Percentiles rank a stretch among this genome's conserved stretches.
phyloP scores from a whole-genome alignment of 2,113 vertebrate species.

The Narcine bancroftii region DNA sequence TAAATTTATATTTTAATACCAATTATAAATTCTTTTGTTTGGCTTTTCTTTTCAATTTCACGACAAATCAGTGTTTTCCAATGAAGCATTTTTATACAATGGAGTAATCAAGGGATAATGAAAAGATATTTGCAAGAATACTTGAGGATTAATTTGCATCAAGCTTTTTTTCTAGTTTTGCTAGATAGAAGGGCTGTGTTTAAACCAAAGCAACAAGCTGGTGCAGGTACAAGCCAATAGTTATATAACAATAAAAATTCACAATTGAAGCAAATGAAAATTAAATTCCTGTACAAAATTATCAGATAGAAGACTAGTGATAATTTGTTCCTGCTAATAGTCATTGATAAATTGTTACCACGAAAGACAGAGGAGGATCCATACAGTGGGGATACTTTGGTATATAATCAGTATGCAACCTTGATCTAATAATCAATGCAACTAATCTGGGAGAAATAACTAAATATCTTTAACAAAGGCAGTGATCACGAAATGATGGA shows the following conservation, averaged over 20 bases:
- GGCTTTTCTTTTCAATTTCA: neutral
- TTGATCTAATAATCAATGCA: neutral
- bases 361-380: neutral
- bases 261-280: neutral
- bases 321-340: no score
- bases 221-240: neutral
- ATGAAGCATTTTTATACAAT: neutral
- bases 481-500: neutral
- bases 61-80: neutral
- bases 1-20: neutral
- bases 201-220: neutral
- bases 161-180: neutral
- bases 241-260: neutral
- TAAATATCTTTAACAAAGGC: slow-evolving; percentile 1
- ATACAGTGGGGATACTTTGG: no score
- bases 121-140: neutral
- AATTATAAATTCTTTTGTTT: neutral
- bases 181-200: neutral
- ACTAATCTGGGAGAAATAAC: neutral
- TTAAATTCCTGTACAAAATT: neutral
- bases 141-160: neutral
- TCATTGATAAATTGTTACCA: neutral
- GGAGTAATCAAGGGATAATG: neutral
- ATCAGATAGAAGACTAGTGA: neutral
- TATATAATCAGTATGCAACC: neutral